Evolutionary conservation across 2,113 vertebrate genomes (phyloP).

Genomic region (Petrocephalus zakoni): DNA sequence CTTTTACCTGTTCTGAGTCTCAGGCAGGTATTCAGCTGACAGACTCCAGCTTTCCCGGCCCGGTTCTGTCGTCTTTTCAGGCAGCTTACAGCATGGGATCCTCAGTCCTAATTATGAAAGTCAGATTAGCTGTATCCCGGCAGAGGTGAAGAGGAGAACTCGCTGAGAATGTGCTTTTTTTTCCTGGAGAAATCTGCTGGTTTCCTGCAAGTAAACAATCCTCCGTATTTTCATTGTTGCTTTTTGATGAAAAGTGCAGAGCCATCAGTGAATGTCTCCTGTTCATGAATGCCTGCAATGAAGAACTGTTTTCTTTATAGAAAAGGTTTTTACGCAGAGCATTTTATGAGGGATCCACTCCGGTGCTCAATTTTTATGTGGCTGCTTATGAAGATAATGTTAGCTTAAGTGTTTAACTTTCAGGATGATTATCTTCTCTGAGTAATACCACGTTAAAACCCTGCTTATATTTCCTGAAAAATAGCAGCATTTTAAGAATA

Average conservation of each 20-base stretch:
- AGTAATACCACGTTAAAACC: background rate
- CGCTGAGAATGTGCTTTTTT: background rate
- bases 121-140: background rate
- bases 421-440: background rate
- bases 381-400: background rate
- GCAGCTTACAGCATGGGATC: background rate
- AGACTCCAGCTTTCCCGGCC: background rate
- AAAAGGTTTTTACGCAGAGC: background rate
- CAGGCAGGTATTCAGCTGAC: background rate
- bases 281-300: background rate
- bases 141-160: background rate
- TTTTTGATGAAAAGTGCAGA: background rate
- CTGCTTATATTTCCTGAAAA: background rate
- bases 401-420: background rate
- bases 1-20: background rate
- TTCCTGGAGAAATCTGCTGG: background rate
- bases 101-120: background rate
- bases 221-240: background rate
- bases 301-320: background rate
- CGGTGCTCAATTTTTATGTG: background rate
- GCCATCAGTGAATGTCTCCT: background rate
- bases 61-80: too few species aligned
- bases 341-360: background rate
- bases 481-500: background rate
- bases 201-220: background rate